A percentile compares a stretch with the other conserved stretches of the same genome.
phyloP scores from a whole-genome alignment of 2,888 invertebrate genomes.

The Lasioglossum oenotherae region DNA sequence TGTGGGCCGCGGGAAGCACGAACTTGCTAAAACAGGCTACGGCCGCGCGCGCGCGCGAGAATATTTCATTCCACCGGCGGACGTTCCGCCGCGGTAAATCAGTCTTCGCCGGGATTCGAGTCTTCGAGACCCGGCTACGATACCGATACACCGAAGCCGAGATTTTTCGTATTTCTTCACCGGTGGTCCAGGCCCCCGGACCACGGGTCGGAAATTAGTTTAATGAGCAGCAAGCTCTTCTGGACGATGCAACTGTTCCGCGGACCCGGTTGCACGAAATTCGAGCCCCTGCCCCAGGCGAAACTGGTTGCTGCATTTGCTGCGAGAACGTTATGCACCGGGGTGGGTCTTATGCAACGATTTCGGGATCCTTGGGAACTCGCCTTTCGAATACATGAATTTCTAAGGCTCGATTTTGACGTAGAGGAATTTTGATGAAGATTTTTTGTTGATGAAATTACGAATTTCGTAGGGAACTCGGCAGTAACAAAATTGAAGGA shows the following conservation, averaged over 20 bases:
- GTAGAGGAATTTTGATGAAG: neutral
- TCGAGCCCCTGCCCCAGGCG: neutral
- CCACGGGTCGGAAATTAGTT: slow-evolving; percentile 15
- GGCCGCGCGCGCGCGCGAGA: slow-evolving; percentile 24
- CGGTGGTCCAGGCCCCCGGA: neutral
- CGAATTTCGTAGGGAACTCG: too few relatives aligned
- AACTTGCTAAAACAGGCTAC: slow-evolving; percentile 58
- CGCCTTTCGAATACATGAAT: neutral
- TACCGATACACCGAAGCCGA: slow-evolving; percentile 36
- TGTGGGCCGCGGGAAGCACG: slow-evolving; percentile 28
- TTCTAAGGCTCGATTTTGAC: neutral
- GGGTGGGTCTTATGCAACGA: neutral
- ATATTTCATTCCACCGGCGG: slow-evolving; percentile 52
- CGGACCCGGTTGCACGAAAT: neutral
- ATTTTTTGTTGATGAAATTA: too few relatives aligned
- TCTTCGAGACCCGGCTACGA: slow-evolving; percentile 36
- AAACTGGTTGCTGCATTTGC: neutral
- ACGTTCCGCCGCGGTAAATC: slow-evolving; percentile 59
- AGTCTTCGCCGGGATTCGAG: slow-evolving; percentile 46
- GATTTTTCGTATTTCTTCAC: slow-evolving; percentile 34
- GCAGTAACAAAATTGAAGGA: neutral
- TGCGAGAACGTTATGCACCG: neutral
- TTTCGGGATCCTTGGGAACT: neutral
- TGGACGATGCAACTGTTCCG: neutral
- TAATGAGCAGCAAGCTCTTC: neutral